phyloP scores from a whole-genome alignment of 2,113 vertebrate genomes.

The Neodontobutis hainanensis region DNA sequence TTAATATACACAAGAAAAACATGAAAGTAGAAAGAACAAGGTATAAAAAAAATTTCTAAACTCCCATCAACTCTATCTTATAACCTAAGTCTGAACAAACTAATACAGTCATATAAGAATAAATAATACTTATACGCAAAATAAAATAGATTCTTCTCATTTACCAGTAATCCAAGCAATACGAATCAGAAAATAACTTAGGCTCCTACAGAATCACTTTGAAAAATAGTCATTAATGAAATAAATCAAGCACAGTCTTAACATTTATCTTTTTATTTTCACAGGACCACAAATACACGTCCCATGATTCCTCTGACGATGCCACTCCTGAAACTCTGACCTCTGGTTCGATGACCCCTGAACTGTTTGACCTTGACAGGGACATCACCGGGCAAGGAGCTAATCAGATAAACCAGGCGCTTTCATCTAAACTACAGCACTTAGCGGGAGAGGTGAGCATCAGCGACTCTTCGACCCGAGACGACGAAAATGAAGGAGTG shows the following conservation, averaged over 20 bases:
- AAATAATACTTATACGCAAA: no score
- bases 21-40: no score
- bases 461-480: slow-evolving; percentile 21
- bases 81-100: no score
- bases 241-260: background rate
- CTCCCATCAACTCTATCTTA: no score
- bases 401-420: slow-evolving; percentile 29
- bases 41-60: no score
- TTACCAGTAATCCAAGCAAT: no score
- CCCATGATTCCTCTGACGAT: slow-evolving; percentile 31
- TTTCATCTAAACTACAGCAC: slow-evolving; percentile 30
- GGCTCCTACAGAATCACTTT: no score
- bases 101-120: no score
- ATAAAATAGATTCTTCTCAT: no score
- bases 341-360: slow-evolving; percentile 59
- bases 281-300: slow-evolving; percentile 57
- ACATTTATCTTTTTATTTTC: slow-evolving; percentile 1
- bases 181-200: no score
- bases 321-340: slow-evolving; percentile 66
- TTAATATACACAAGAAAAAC: no score
- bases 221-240: no score
- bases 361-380: slow-evolving; percentile 13
- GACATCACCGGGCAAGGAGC: slow-evolving; percentile 12
- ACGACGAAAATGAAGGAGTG: slow-evolving; percentile 9
- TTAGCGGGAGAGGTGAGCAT: slow-evolving; percentile 2